These are phyloP conservation scores for Rotaria macrura DNA, from an alignment of 2,888 invertebrate species.

Conservation along the genomic window DNA sequence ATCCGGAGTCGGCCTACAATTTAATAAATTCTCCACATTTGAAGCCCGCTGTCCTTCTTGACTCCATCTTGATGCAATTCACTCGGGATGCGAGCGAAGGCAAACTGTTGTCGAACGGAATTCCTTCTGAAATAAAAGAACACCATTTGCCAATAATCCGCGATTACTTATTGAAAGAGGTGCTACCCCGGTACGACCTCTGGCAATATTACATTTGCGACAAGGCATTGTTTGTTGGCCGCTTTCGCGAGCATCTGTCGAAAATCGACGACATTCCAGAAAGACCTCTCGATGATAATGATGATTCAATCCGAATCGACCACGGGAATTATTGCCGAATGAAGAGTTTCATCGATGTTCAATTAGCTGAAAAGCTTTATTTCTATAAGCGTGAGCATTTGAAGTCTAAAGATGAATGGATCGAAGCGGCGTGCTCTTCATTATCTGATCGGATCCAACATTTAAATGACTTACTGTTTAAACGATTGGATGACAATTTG, in stretches of 20 bases:
- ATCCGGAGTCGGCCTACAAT: conserved; percentile 86
- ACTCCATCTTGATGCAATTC: conserved; percentile 55
- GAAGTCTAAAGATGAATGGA: background rate
- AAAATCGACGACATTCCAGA: background rate
- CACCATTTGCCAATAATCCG: too few relatives aligned
- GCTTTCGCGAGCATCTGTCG: background rate
- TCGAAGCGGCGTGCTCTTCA: background rate
- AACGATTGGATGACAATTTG: background rate
- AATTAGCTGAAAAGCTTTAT: conserved; percentile 1
- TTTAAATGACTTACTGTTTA: background rate
- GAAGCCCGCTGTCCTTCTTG: conserved; percentile 76
- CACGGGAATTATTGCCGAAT: background rate
- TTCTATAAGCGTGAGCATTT: background rate
- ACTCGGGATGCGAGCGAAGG: too few relatives aligned
- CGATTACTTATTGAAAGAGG: too few relatives aligned
- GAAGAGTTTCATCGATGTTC: background rate
- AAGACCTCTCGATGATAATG: background rate
- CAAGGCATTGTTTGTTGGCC: too few relatives aligned
- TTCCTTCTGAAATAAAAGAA: too few relatives aligned
- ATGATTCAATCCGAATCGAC: background rate
- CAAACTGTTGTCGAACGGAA: too few relatives aligned
- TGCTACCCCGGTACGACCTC: too few relatives aligned
- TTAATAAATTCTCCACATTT: conserved; percentile 55
- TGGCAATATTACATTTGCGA: too few relatives aligned
- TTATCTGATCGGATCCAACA: background rate